Evolutionary conservation across 2,888 invertebrate species (phyloP), one percentile per base, ranked within the genome.

Genomic region (Rhynchonema sp.): DNA sequence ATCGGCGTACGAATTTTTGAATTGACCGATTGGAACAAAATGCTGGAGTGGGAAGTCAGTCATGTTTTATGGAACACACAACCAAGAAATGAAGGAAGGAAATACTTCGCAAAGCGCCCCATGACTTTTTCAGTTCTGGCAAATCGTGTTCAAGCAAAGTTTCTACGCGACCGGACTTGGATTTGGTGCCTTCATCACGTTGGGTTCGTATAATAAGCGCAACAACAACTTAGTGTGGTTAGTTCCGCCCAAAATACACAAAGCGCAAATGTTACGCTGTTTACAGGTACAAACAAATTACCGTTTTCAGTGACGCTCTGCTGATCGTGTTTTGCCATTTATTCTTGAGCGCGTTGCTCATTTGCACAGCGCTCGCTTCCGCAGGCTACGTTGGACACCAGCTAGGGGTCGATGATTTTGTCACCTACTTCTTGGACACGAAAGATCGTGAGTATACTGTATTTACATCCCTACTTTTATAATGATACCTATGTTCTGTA

Each of bases 121-220:
- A n/a, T n/a, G n/a, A n/a, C 49, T n/a, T 56, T 59, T 63, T 59
- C 56, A 67, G 65, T 64, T 69, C 1, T 72, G 72, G 72, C 64
- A 66, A 59, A 53, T 65, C 20, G 72, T 72, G 6, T 63, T 68
- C 17, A 69, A 68, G 55, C 70, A 72, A 56, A 66, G 66, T 1
- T 64, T 72, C 59, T 64, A 69, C 9, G 70, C 71, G 20, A 66
- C 66, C 28, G 72, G 72, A 9, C 64, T 71, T 46, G 72, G 72
- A 23, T 71, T 69, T 60, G 72, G 72, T 2, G 69, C 69, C 2
- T 71, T 68, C 62, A 72, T 71, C 60, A 71, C 72, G 3, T 66
- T 72, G 59, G 69, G 67, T 30, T 68, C 68, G n/a, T 72, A 72
- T 63, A 71, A 68, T 63, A 70, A 71, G 60, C 63, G 70, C 55